Percentiles rank a stretch among this genome's conserved stretches.
phyloP scores from a whole-genome alignment of 2,888 invertebrate species.

The Aleiodes alternator region DNA sequence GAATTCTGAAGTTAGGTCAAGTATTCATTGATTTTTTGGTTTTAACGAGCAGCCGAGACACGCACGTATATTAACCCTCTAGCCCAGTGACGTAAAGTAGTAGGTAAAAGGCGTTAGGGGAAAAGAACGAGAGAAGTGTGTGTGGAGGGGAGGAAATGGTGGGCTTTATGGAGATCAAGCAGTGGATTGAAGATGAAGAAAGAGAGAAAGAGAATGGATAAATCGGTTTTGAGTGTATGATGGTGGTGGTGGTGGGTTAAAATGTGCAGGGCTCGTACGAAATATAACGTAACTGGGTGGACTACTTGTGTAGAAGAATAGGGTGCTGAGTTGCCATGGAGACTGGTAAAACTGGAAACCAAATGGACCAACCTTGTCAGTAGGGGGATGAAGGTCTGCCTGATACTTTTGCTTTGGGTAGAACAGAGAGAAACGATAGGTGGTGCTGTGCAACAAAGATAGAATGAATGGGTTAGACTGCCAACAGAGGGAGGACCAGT shows the following conservation, averaged over 20 bases:
- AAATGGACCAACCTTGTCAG: constrained; percentile 62
- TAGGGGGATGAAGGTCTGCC: constrained; percentile 21
- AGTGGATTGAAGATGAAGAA: constrained; percentile 28
- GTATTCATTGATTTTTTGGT: constrained; percentile 18
- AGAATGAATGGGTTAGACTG: constrained; percentile 41
- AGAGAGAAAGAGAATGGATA: constrained; percentile 36
- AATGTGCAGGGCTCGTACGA: constrained; percentile 30
- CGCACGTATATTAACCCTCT: constrained; percentile 24
- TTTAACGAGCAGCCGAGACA: background rate
- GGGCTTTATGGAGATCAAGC: constrained; percentile 35
- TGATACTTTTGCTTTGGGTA: constrained; percentile 53
- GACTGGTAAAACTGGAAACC: constrained; percentile 58
- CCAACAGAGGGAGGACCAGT: constrained; percentile 42
- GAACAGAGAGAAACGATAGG: constrained; percentile 46
- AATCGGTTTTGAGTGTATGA: constrained; percentile 30
- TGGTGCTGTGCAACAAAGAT: constrained; percentile 26
- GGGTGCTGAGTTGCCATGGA: constrained; percentile 64
- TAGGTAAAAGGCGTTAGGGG: background rate
- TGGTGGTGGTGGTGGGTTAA: constrained; percentile 23
- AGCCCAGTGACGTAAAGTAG: background rate
- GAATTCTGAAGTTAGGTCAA: constrained; percentile 7
- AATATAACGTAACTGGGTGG: constrained; percentile 40
- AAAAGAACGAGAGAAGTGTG: constrained; percentile 3
- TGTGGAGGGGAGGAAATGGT: background rate
- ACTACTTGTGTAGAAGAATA: constrained; percentile 57